Conservation (phyloP, 2,113 vertebrate species). For the Chamaea fasciata region DNA sequence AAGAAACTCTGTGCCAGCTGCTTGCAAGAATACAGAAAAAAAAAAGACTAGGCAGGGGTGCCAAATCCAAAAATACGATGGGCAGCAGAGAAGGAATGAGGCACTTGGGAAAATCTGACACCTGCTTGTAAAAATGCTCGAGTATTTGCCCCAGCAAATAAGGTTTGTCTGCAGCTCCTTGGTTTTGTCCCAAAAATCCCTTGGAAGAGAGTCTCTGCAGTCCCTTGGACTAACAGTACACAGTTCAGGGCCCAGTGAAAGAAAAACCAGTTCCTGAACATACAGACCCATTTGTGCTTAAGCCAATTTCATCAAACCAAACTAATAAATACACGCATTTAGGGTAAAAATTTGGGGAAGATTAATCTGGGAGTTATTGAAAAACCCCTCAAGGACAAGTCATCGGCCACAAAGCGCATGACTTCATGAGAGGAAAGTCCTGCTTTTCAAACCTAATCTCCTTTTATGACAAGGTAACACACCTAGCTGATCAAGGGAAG, state of each 20-base stretch:
- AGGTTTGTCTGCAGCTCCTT: background rate
- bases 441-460: background rate
- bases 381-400: background rate
- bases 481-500: background rate
- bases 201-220: background rate
- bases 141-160: background rate
- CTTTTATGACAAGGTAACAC: background rate
- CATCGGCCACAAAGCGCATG: background rate
- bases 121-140: background rate
- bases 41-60: background rate
- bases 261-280: background rate
- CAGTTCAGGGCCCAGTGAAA: background rate
- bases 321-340: background rate
- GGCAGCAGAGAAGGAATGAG: background rate
- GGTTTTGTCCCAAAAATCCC: background rate
- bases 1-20: background rate
- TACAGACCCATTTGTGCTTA: background rate
- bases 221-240: background rate
- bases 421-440: background rate
- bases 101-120: background rate
- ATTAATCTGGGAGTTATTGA: background rate
- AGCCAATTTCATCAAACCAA: background rate
- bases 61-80: accelerated
- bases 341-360: background rate
- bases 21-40: background rate